Evolutionary conservation across 2,797 vertebrate genomes (phyloP).

Genomic region (Lacerta agilis): DNA sequence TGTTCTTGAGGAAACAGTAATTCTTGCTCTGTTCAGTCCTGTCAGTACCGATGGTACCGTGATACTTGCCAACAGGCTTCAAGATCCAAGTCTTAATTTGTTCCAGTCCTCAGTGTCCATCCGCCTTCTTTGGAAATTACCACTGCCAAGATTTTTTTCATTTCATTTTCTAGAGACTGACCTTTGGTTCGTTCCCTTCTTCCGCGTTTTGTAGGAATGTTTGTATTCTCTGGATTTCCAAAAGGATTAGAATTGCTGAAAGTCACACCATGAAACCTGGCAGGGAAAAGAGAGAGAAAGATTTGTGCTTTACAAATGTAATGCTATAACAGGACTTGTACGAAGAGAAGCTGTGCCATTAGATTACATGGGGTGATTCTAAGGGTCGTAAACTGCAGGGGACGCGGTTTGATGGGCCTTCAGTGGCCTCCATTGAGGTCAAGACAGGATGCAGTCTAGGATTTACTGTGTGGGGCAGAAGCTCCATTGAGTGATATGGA

Average conservation of each 20-base stretch:
- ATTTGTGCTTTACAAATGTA: slow-evolving; percentile 2
- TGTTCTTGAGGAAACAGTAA: not conserved
- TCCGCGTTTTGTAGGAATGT: slow-evolving; percentile 6
- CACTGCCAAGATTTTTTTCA: not conserved
- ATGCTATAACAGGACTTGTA: not conserved
- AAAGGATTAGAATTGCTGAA: not conserved
- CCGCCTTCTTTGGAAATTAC: slow-evolving; percentile 33
- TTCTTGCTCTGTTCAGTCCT: not conserved
- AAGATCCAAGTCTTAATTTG: slow-evolving; percentile 24
- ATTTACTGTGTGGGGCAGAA: not conserved
- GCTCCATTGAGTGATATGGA: not conserved
- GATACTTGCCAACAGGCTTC: not conserved
- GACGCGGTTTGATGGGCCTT: not conserved
- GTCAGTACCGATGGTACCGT: not conserved
- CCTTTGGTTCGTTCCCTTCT: not conserved
- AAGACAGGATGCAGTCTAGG: not conserved
- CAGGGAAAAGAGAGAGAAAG: not conserved
- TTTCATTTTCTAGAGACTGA: slow-evolving; percentile 5
- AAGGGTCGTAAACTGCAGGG: not conserved
- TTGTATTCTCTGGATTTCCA: slow-evolving; percentile 25
- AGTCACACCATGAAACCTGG: not conserved
- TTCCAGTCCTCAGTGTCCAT: not conserved
- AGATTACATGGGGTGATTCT: not conserved
- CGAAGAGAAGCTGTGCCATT: not conserved
- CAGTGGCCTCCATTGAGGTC: not conserved